Evolutionary conservation across 2,113 vertebrate genomes (phyloP).

Genomic region (Catharus bicknelli): DNA sequence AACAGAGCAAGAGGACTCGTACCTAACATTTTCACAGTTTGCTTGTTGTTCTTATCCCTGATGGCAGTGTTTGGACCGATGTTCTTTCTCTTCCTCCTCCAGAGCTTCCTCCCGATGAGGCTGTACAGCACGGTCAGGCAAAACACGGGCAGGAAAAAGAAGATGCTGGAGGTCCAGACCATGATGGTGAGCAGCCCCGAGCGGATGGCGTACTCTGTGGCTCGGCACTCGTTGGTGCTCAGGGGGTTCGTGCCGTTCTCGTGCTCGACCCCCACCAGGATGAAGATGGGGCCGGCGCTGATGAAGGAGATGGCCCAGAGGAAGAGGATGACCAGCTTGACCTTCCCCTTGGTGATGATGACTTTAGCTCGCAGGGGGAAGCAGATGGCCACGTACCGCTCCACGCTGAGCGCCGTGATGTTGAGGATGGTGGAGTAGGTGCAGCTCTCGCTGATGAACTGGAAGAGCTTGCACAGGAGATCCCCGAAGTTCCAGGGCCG

Average conservation of each 20-base stretch:
- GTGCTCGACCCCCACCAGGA: constrained; percentile 93
- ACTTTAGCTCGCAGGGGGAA: constrained; percentile 94
- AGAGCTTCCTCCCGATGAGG: constrained; percentile 92
- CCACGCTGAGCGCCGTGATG: constrained; percentile 94
- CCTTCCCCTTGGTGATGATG: constrained; percentile 89
- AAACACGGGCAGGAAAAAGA: constrained; percentile 95
- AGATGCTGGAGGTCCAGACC: constrained; percentile 94
- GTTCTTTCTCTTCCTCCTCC: constrained; percentile 82
- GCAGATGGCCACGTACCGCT: constrained; percentile 94
- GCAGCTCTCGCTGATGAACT: constrained; percentile 94
- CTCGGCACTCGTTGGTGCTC: constrained; percentile 91
- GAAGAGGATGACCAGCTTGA: constrained; percentile 87
- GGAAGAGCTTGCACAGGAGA: constrained; percentile 94
- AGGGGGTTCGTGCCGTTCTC: constrained; percentile 76
- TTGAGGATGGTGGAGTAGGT: constrained; percentile 96
- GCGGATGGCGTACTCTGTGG: constrained; percentile 90
- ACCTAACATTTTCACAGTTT: constrained; percentile 98
- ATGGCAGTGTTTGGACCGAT: constrained; percentile 80
- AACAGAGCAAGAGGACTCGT: constrained; percentile 33
- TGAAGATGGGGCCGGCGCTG: constrained; percentile 91
- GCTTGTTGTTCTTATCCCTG: constrained; percentile 90
- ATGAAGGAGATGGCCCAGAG: constrained; percentile 90
- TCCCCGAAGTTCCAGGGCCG: constrained; percentile 92
- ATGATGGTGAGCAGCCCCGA: constrained; percentile 92
- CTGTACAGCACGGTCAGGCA: constrained; percentile 95